Evolutionary conservation across 1,140 invertebrate species (phyloP), one percentile per base, ranked within the genome.

Genomic region (Saccostrea echinata): DNA sequence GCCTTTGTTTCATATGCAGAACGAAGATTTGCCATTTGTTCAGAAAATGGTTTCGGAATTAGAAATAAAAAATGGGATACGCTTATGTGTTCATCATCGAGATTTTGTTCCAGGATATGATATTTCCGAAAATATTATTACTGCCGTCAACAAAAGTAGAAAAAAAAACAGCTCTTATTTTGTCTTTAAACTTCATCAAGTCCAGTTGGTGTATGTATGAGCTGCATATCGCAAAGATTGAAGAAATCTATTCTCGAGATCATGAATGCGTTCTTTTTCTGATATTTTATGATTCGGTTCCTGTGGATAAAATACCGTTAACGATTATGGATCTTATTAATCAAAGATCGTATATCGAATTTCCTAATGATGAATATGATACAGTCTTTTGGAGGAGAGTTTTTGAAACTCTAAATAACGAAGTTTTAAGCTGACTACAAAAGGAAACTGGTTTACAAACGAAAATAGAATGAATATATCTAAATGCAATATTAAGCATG

Each of bases 171-270:
- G 93, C 97, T 64, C 93, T 97, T 61, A 92, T 97, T 16, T 95
- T 97, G 51, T 96, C 96, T 86, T 95, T 96, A 88, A 94, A 95
- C 76, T 97, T 97, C 92, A 95, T 96, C 0, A 95, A 95, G 86
- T 97, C 96, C 24, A 95, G 96, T 52, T 97, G 96, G 96, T 97
- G 96, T 91, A 91, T 95, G 68, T 97, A 96, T 95, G 96, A 97
- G 92, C 95, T 96, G 16, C 95, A 96, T 88, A 94, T 92, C 91
- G 91, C 92, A 6, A 85, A 85, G 51, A 90, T 91, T 90, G 91
- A 93, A 53, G 85, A 88, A 51, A 84, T 91, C 35, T 86, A 91
- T 57, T 89, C 90, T 21, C 61, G 88, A 51, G 61, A 82, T 68
- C 91, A 88, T 24, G 68, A 85, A 33, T 61, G 87, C 57, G 85